These are phyloP conservation scores for Acanthaster planci DNA, from an alignment of 35 echinoderm and acorn worm genomes.

Conservation along the genomic window DNA sequence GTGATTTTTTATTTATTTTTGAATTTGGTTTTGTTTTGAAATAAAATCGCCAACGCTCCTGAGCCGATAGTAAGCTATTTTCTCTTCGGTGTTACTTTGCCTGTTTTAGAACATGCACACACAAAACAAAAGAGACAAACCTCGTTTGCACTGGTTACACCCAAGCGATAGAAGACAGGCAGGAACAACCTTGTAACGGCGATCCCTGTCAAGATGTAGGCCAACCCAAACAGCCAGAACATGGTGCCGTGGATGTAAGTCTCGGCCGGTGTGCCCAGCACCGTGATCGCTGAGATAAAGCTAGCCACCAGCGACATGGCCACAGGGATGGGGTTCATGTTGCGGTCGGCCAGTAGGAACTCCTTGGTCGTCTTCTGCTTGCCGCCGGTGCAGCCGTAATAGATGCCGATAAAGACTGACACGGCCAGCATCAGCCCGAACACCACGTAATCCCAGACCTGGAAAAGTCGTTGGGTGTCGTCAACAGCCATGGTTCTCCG, in stretches of 20 bases:
- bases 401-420: constrained; percentile 57
- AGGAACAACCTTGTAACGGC: constrained; percentile 10
- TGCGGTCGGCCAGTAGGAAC: constrained; percentile 71
- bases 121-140: constrained; percentile 10
- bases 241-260: constrained; percentile 57
- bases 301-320: constrained; percentile 68
- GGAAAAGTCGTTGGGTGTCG: constrained; percentile 21
- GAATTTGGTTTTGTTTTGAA: no score
- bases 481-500: not conserved
- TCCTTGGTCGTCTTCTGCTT: constrained; percentile 52
- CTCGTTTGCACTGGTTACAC: constrained; percentile 57
- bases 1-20: no score
- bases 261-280: constrained; percentile 56
- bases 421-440: constrained; percentile 42
- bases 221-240: constrained; percentile 49
- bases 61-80: no score
- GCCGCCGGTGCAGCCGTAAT: constrained; percentile 57
- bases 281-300: constrained; percentile 82
- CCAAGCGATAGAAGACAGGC: constrained; percentile 48
- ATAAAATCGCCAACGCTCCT: no score
- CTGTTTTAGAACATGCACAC: no score
- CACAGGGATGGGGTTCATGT: constrained; percentile 53
- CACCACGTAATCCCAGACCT: constrained; percentile 55
- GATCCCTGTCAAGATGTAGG: not conserved
- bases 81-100: no score